Conservation (phyloP, 2,797 vertebrate genomes). For the Amniataba percoides region DNA sequence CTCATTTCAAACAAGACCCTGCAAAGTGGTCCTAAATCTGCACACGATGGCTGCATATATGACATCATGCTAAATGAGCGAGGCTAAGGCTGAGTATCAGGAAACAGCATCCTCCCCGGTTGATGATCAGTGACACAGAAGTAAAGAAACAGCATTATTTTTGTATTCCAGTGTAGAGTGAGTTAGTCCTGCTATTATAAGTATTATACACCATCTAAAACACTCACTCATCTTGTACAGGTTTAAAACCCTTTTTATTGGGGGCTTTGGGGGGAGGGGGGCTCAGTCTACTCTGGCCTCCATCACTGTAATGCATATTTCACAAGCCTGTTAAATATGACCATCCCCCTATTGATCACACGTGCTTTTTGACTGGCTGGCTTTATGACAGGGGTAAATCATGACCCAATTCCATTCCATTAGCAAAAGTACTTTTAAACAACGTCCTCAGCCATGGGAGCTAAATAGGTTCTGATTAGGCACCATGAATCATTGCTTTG, state of each 20-base stretch:
- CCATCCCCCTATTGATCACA: constrained; percentile 79
- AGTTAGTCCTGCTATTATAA: not conserved
- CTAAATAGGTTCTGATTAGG: constrained; percentile 74
- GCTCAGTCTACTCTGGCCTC: constrained; percentile 32
- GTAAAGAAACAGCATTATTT: not conserved
- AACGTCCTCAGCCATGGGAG: constrained; percentile 56
- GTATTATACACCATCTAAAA: not conserved
- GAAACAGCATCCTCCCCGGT: not conserved
- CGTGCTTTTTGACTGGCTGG: constrained; percentile 75
- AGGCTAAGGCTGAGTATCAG: not conserved
- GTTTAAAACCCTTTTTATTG: constrained; percentile 45
- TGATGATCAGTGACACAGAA: not conserved
- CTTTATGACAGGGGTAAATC: constrained; percentile 82
- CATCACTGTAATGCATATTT: constrained; percentile 82
- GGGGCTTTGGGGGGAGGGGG: not conserved
- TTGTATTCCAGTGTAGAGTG: not conserved
- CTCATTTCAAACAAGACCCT: not conserved
- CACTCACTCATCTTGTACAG: constrained; percentile 32
- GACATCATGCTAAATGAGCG: not conserved
- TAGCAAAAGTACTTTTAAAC: constrained; percentile 80
- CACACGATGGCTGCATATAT: not conserved
- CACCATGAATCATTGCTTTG: constrained; percentile 68
- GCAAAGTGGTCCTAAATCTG: not conserved
- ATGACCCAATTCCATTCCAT: constrained; percentile 81
- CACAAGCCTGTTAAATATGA: constrained; percentile 79